Evolutionary conservation across 1,140 invertebrate species (phyloP), one percentile per base, ranked within the genome.

Genomic region (Tetramorium simillimum): DNA sequence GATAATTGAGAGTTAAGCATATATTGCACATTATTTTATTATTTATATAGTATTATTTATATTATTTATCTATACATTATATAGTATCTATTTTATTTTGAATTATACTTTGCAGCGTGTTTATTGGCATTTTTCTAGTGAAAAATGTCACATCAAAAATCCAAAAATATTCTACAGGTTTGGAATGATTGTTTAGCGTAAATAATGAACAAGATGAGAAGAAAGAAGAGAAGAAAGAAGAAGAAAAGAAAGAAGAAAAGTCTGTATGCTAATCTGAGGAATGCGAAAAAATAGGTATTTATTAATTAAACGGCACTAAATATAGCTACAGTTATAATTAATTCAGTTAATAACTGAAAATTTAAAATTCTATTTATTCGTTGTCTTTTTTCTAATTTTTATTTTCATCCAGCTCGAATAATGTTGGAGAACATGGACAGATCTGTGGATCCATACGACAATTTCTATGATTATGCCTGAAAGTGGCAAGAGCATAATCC

Each of bases 391-490:
- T 67, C 9, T 46, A 33, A 7, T 43, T 53, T 5, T 43, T 12
- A 24, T 67, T 14, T 14, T 21, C 21, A 51, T 0, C 6, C n/a
- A 90, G 89, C 72, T 12, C 58, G 70, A 1, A 6, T 81, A 6
- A 70, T 90, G 2, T 56, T 56, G n/a, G 18, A 46, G 0, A 89
- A 69, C 40, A 85, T 90, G 33, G 56, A 90, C 5, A 77, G 63
- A 49, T 51, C 77, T 7, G 40, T 77, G 0, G 51, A 89, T 60
- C 89, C 89, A 6, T 90, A 88, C 16, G 80, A 89, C 0, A 75
- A 90, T 81, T 90, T 89, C 21, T 90, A 90, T 10, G 60, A 90
- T 0, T 90, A 88, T 1, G 89, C 88, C 0, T 90, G 89, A 40
- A 85, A 81, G 0, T 90, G 88, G 88, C 4, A 56, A 0, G 28